Percentiles rank a stretch among this genome's conserved stretches.
Evolutionary conservation across 2,888 invertebrate genomes (phyloP).

Genomic region (Amphipoea lucens): DNA sequence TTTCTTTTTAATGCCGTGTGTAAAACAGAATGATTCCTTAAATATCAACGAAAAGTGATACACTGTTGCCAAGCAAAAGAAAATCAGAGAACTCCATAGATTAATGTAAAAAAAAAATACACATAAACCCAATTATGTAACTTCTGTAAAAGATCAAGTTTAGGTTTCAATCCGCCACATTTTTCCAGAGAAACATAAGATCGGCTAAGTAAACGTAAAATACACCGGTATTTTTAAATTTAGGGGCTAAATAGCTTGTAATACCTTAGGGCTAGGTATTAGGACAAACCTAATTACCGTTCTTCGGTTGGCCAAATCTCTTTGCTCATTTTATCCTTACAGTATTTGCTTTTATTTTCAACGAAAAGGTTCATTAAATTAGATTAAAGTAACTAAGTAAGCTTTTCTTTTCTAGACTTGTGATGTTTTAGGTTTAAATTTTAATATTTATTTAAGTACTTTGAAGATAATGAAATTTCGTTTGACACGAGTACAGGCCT

Average conservation of each 20-base stretch:
- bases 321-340: slow-evolving; percentile 25
- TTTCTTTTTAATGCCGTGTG: neutral
- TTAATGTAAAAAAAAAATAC: neutral
- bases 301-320: slow-evolving; percentile 23
- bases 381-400: neutral
- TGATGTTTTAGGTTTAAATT: neutral
- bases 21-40: neutral
- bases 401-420: slow-evolving; percentile 5
- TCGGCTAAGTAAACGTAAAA: neutral
- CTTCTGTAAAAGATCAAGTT: neutral
- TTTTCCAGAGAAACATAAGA: neutral
- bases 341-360: slow-evolving; percentile 36
- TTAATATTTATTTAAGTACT: neutral
- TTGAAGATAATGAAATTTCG: neutral
- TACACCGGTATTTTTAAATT: neutral
- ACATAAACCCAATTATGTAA: neutral
- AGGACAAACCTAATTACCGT: slow-evolving; percentile 38
- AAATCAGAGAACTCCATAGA: neutral
- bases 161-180: neutral
- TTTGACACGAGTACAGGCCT: neutral
- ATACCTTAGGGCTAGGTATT: slow-evolving; percentile 12
- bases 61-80: too few relatives aligned
- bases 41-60: neutral
- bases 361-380: slow-evolving; percentile 23
- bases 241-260: neutral